Evolutionary conservation across 92 coral and sea anemone species (phyloP), one percentile per base, ranked within the genome.

Genomic region (Paramuricea clavata): DNA sequence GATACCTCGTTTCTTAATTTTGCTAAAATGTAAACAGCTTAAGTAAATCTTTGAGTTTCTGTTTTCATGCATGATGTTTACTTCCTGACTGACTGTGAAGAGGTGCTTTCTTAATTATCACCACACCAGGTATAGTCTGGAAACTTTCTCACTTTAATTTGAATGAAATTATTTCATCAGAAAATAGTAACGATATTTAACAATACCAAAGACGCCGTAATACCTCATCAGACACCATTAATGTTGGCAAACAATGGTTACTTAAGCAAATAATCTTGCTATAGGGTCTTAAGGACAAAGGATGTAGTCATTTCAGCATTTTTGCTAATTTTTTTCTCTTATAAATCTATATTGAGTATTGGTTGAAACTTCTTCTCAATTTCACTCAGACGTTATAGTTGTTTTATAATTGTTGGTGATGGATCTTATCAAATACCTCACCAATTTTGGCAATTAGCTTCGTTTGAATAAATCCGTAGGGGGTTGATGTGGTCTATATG

Each of bases 361-460:
- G 17, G 6, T 62, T 12, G 12, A 26, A 62, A 62, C 21, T 15
- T 50, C n/a, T n/a, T n/a, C n/a, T n/a, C n/a, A n/a, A n/a, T n/a
- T n/a, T n/a, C n/a, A n/a, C n/a, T 39, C 44, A 39, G 10, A 39
- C 44, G 10, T 39, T 10, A 4, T 39, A 39, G 10, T 10, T 74
- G 81, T 27, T 74, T 74, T 47, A 19, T 49, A 35, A 27, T 35
- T 74, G 81, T 23, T 43, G 31, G 15, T 23, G 23, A 6, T 27
- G 13, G 72, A 65, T 49, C 81, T 76, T 76, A 76, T 76, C 82
- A 8, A 42, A 49, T 25, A 3, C 50, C 23, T 42, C 44, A 76
- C 82, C 82, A 76, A 76, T n/a, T n/a, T n/a, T n/a, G n/a, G n/a
- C n/a, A n/a, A n/a, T 76, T 76, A 76, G 25, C 69, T 76, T 76